These are phyloP conservation scores for Arge pagana DNA, from an alignment of 2,888 invertebrate species.

Conservation along the genomic window DNA sequence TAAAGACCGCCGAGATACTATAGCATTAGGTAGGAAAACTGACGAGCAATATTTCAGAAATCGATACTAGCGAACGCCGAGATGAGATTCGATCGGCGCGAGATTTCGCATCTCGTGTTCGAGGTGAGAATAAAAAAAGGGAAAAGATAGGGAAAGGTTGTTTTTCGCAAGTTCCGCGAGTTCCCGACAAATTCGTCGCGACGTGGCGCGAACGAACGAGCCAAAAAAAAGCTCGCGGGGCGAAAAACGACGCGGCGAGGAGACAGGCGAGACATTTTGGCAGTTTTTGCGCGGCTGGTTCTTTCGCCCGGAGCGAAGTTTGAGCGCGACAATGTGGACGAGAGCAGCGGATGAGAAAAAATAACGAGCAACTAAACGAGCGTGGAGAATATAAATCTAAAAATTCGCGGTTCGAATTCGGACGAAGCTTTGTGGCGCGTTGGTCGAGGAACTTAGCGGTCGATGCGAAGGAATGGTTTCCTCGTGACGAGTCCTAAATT, in stretches of 20 bases:
- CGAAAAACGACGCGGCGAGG: neutral
- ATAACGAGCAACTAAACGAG: neutral
- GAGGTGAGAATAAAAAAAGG: slow-evolving; percentile 36
- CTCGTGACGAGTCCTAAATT: too few species aligned
- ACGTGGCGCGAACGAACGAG: too few species aligned
- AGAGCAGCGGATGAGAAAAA: neutral
- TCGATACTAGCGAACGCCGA: slow-evolving; percentile 6
- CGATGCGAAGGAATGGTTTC: too few species aligned
- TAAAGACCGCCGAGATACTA: slow-evolving; percentile 32
- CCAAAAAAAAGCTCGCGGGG: too few species aligned
- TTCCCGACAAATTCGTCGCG: too few species aligned
- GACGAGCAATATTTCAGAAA: slow-evolving; percentile 6
- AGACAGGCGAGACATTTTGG: neutral
- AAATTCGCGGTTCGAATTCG: too few species aligned
- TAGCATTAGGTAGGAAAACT: slow-evolving; percentile 29
- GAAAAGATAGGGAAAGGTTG: slow-evolving; percentile 32
- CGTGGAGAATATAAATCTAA: neutral
- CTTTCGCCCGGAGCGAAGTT: neutral
- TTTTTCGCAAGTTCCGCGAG: slow-evolving; percentile 28
- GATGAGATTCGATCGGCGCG: slow-evolving; percentile 32
- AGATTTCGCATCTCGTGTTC: slow-evolving; percentile 42
- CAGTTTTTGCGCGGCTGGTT: neutral
- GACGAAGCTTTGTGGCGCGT: too few species aligned
- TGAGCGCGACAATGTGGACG: too few species aligned
- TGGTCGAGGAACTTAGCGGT: too few species aligned